A percentile compares a stretch with the other conserved stretches of the same genome.
phyloP scores from a whole-genome alignment of 2,797 vertebrate genomes.

The Antrozous pallidus region DNA sequence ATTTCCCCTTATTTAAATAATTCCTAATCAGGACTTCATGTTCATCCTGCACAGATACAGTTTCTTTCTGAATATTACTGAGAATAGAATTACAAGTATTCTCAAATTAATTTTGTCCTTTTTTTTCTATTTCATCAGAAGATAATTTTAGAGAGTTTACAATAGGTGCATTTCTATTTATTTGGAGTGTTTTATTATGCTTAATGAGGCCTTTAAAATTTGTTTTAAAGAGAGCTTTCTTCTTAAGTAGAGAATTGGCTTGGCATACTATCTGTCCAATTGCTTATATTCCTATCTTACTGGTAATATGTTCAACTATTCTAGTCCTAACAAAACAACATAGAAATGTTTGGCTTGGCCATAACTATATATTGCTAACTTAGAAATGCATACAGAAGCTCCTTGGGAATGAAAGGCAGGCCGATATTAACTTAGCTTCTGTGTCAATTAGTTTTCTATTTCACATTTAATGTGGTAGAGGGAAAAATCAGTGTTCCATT shows the following conservation, averaged over 20 bases:
- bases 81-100: constrained; percentile 26
- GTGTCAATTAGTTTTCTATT: neutral
- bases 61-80: neutral
- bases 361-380: neutral
- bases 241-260: neutral
- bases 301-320: neutral
- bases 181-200: neutral
- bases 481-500: neutral
- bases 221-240: neutral
- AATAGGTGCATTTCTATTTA: neutral
- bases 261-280: neutral
- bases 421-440: neutral
- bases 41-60: neutral
- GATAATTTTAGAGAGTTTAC: neutral
- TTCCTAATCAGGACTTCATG: neutral
- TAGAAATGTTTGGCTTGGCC: neutral
- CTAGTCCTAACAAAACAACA: neutral
- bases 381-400: neutral
- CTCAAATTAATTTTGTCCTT: neutral
- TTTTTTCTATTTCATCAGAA: constrained; percentile 10
- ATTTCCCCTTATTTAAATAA: neutral
- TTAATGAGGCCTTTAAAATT: neutral
- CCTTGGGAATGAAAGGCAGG: neutral
- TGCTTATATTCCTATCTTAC: neutral
- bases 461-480: neutral